Conservation (phyloP, 2,797 vertebrate species). For the Sebastes aleutianus region DNA sequence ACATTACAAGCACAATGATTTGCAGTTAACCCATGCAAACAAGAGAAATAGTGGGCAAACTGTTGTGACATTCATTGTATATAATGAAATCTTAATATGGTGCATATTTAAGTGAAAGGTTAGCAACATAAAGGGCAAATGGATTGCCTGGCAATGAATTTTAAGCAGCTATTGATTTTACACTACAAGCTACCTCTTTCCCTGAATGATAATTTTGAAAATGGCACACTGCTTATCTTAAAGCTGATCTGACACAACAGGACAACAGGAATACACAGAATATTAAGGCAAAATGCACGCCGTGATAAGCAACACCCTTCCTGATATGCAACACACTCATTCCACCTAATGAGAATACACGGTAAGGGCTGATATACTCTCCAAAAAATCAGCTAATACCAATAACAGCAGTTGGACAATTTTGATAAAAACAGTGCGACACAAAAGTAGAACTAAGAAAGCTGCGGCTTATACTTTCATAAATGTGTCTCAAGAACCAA, state of each 20-base stretch:
- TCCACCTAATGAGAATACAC: background rate
- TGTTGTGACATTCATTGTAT: constrained; percentile 88
- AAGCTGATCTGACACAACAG: constrained; percentile 74
- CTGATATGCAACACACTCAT: background rate
- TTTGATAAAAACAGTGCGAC: background rate
- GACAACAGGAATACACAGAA: constrained; percentile 57
- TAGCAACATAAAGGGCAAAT: constrained; percentile 98
- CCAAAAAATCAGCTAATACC: background rate
- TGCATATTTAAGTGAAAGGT: constrained; percentile 90
- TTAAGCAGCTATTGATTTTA: constrained; percentile 99
- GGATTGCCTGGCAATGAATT: constrained; percentile 99
- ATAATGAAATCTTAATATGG: constrained; percentile 90
- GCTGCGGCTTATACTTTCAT: background rate
- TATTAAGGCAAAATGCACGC: constrained; percentile 35
- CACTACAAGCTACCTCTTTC: constrained; percentile 89
- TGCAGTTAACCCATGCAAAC: constrained; percentile 85
- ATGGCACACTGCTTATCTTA: constrained; percentile 86
- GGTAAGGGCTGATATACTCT: background rate
- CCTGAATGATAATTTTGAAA: constrained; percentile 90
- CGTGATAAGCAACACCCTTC: constrained; percentile 22
- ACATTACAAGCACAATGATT: constrained; percentile 80
- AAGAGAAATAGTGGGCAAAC: constrained; percentile 83
- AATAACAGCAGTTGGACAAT: background rate
- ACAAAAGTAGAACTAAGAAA: background rate
- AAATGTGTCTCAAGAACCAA: background rate